Conservation (phyloP, 2,113 vertebrate genomes). For the Struthio camelus region DNA sequence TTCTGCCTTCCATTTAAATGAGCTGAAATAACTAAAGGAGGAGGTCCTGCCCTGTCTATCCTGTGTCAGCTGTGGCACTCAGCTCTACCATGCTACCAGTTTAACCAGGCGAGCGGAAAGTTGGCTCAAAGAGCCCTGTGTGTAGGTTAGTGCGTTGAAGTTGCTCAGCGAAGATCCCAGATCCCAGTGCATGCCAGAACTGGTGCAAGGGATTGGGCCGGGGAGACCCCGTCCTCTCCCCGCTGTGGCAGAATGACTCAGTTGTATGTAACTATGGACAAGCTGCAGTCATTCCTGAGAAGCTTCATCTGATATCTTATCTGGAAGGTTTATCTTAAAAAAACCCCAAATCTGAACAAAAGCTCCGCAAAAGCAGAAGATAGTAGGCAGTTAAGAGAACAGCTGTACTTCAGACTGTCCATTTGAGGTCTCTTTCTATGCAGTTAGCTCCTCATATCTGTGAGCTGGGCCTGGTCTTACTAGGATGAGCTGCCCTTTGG, state of each 20-base stretch:
- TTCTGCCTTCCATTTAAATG: background rate
- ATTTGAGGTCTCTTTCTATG: background rate
- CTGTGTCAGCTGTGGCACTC: too few species aligned
- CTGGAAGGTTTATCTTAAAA: background rate
- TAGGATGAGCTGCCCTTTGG: background rate
- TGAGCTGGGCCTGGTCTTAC: background rate
- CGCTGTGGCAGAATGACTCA: background rate
- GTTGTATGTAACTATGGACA: background rate
- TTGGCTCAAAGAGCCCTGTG: background rate
- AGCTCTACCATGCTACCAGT: too few species aligned
- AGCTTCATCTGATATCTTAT: background rate
- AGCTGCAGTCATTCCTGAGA: background rate
- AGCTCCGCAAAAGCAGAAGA: background rate
- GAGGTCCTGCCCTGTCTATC: background rate
- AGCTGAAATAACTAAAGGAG: too few species aligned
- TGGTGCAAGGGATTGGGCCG: background rate
- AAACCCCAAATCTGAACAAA: background rate
- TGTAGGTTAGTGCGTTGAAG: background rate
- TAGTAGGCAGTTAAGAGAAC: background rate
- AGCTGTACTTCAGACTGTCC: rapidly evolving
- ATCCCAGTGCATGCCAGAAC: background rate
- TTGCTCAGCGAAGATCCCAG: background rate
- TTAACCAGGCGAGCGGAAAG: background rate
- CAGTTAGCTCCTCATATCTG: background rate
- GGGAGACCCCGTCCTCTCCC: background rate